Percentiles rank a stretch among this genome's conserved stretches.
Conservation (phyloP, 2,113 vertebrate species). For the Apteryx owenii region DNA sequence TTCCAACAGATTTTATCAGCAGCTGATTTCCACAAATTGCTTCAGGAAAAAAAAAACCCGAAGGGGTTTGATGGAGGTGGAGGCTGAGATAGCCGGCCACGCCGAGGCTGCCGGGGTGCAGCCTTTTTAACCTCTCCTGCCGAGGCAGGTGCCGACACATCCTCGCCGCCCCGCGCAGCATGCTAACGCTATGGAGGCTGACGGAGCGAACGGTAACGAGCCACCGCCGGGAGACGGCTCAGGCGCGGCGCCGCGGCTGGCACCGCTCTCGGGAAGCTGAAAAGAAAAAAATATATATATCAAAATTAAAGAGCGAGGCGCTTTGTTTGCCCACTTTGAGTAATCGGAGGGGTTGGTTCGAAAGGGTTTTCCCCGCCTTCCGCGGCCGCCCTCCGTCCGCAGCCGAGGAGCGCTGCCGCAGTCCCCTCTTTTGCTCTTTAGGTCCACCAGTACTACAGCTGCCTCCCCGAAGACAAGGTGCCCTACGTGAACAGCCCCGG, state of each 20-base stretch:
- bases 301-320: no score
- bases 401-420: neutral
- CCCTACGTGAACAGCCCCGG: constrained; percentile 98
- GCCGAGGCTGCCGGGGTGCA: constrained; percentile 56
- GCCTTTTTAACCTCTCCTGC: constrained; percentile 61
- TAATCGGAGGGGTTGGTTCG: neutral
- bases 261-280: neutral
- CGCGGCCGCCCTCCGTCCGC: no score
- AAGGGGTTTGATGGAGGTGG: constrained; percentile 77
- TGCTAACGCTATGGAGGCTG: constrained; percentile 67
- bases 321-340: neutral
- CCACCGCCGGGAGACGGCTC: neutral
- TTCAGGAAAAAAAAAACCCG: constrained; percentile 48
- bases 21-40: constrained; percentile 69
- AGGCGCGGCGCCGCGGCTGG: neutral
- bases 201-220: constrained; percentile 80
- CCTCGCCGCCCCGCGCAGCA: constrained; percentile 58
- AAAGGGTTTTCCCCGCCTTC: neutral
- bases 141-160: constrained; percentile 79
- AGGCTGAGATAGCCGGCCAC: constrained; percentile 72
- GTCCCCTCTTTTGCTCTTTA: constrained; percentile 59
- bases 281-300: no score
- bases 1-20: constrained; percentile 65
- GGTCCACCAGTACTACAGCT: constrained; percentile 99
- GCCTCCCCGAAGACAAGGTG: constrained; percentile 96